Evolutionary conservation across 2,797 vertebrate species (phyloP).

Genomic region (Pseudopleuronectes americanus): DNA sequence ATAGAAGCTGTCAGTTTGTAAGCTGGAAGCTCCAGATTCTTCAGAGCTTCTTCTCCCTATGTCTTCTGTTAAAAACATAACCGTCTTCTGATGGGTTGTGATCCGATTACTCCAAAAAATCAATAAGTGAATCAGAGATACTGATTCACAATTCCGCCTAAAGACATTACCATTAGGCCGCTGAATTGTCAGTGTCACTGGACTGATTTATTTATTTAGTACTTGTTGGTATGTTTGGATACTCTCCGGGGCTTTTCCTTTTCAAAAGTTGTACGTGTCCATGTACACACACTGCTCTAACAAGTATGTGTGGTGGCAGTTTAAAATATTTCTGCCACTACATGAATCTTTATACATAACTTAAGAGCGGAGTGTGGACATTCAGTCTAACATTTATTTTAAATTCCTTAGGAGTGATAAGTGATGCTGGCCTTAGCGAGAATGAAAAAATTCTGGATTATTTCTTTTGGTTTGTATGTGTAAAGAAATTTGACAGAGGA

Average conservation of each 20-base stretch:
- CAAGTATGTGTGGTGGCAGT: slow-evolving; percentile 26
- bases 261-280: slow-evolving; percentile 19
- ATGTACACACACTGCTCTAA: slow-evolving; percentile 9
- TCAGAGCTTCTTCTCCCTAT: not conserved
- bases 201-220: slow-evolving; percentile 68
- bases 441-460: slow-evolving; percentile 37
- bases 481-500: slow-evolving; percentile 1
- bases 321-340: slow-evolving; percentile 54
- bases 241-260: slow-evolving; percentile 19
- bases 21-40: slow-evolving; percentile 6
- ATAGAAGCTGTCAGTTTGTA: not conserved
- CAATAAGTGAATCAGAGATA: slow-evolving; percentile 31
- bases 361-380: slow-evolving; percentile 76
- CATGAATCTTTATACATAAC: slow-evolving; percentile 82
- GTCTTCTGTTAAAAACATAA: not conserved
- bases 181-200: slow-evolving; percentile 53
- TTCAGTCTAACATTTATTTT: slow-evolving; percentile 55
- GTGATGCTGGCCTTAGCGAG: slow-evolving; percentile 60
- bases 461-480: slow-evolving; percentile 40
- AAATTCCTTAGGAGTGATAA: slow-evolving; percentile 48
- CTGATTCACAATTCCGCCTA: slow-evolving; percentile 34
- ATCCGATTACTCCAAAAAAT: slow-evolving; percentile 20
- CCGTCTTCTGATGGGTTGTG: slow-evolving; percentile 5
- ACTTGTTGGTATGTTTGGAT: slow-evolving; percentile 37
- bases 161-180: slow-evolving; percentile 26